Evolutionary conservation across 2,888 invertebrate genomes (phyloP).

Genomic region (Clanis bilineata): DNA sequence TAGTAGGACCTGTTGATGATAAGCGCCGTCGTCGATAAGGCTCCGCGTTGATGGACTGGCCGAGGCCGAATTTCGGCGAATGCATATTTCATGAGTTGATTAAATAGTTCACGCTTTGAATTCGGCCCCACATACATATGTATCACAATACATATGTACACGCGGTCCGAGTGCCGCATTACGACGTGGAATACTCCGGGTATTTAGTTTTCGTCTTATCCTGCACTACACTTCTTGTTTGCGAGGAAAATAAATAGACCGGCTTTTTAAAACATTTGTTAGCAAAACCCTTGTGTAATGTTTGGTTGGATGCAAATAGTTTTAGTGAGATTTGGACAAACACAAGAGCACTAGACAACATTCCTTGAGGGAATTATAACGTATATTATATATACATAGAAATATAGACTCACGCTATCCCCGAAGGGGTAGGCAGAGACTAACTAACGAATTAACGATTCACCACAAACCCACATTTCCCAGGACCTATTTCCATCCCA

Average conservation of each 20-base stretch:
- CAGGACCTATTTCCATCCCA: too few relatives aligned
- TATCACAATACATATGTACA: constrained; percentile 48
- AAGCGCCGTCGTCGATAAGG: constrained; percentile 79
- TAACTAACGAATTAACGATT: too few relatives aligned
- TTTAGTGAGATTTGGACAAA: not conserved
- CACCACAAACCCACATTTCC: too few relatives aligned
- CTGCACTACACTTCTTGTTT: constrained; percentile 6
- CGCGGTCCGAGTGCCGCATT: constrained; percentile 48
- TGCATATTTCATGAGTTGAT: constrained; percentile 81
- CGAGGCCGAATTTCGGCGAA: constrained; percentile 76
- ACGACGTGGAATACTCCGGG: constrained; percentile 17
- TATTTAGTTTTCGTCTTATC: constrained; percentile 18
- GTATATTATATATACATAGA: not conserved
- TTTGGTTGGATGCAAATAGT: constrained; percentile 8
- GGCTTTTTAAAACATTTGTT: constrained; percentile 1
- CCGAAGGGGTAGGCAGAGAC: too few relatives aligned
- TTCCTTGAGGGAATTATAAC: not conserved
- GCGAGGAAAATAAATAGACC: constrained; percentile 10
- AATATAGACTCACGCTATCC: too few relatives aligned
- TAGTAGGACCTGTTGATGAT: constrained; percentile 79
- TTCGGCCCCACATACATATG: constrained; percentile 52
- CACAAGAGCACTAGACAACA: not conserved
- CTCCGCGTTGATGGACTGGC: constrained; percentile 71
- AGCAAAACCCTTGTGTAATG: not conserved
- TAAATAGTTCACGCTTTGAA: constrained; percentile 79